Conservation (phyloP, 2,888 invertebrate species). For the Alloscopus bannaensis region DNA sequence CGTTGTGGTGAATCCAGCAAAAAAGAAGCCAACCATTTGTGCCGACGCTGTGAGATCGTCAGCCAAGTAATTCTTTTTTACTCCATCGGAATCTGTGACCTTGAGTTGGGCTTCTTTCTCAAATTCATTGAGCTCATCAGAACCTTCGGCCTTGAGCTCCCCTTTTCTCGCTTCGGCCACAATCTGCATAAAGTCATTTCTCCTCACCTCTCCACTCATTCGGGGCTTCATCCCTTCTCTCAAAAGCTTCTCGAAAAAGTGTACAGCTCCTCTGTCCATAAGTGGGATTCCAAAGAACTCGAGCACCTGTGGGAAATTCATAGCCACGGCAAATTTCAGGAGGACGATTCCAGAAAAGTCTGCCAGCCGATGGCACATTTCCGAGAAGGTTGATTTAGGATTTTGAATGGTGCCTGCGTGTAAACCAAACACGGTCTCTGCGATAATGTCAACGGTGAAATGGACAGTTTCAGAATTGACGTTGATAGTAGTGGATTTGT, state of each 20-base stretch:
- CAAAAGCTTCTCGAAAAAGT: slow-evolving; percentile 28
- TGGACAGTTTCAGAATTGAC: slow-evolving; percentile 4
- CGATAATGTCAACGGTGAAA: slow-evolving; percentile 56
- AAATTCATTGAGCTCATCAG: slow-evolving; percentile 49
- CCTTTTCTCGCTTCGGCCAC: slow-evolving; percentile 58
- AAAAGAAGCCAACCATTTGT: slow-evolving; percentile 44
- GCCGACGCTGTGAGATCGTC: slow-evolving; percentile 33
- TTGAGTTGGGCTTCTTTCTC: slow-evolving; percentile 58
- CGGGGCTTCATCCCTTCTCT: slow-evolving; percentile 9
- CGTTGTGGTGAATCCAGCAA: slow-evolving; percentile 47
- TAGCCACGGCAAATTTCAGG: slow-evolving; percentile 1
- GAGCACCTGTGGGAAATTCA: slow-evolving; percentile 12
- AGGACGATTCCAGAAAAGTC: neutral
- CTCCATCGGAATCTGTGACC: neutral
- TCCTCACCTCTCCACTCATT: neutral
- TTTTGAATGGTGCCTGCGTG: slow-evolving; percentile 74
- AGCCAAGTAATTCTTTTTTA: slow-evolving; percentile 11
- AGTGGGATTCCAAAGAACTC: slow-evolving; percentile 6
- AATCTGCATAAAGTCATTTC: slow-evolving; percentile 66
- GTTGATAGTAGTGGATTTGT: slow-evolving; percentile 1
- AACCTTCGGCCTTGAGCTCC: slow-evolving; percentile 40
- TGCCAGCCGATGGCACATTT: neutral
- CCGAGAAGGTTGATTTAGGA: slow-evolving; percentile 17
- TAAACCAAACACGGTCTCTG: slow-evolving; percentile 73
- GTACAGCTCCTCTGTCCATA: neutral